Evolutionary conservation across 2,113 vertebrate genomes (phyloP), one percentile per base, ranked within the genome.

Genomic region (Lontra canadensis): DNA sequence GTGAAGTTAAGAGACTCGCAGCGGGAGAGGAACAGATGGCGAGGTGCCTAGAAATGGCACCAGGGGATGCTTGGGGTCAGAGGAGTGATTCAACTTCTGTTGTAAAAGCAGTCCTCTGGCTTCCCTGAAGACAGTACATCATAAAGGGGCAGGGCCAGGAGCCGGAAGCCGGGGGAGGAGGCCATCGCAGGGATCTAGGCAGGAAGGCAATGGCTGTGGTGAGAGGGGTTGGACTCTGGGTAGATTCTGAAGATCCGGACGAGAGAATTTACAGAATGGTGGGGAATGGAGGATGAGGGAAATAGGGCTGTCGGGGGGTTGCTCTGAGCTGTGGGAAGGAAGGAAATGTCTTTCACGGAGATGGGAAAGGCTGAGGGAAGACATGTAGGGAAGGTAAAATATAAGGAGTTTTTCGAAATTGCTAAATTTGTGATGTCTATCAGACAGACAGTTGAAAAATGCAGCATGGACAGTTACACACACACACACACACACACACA

Each of bases 161-260:
- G 6, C 42, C 1, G 5, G 20, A 42, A 26, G 11, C 6, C 59
- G 1, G 8, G 44, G n/a, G 1, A 0, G 52, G 25, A 39, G 26
- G 18, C 13, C 52, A 39, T 1, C 17, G 4, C 15, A 17, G 29
- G 18, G 34, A n/a, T 11, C 34, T 9, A 4, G 55, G 83, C 29
- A 31, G 63, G 73, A 80, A 14, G 55, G 59, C 13, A 3, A 21
- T 12, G 8, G 29, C 44, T 4, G 3, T 8, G 18, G 3, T 10
- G 18, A 15, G 57, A 52, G 7, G 20, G 18, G 9, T 0, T 86
- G 21, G 23, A 7, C 17, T 59, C 69, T 63, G 59, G 59, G 2
- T 2, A 71, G 61, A 47, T 34, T 84, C 44, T 31, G 34, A 13
- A 44, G 25, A 23, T 36, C 15, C 0, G 21, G 36, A 63, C 57